These are phyloP conservation scores for Hormaphis cornu DNA, from an alignment of 1,140 invertebrate genomes.

Conservation along the genomic window DNA sequence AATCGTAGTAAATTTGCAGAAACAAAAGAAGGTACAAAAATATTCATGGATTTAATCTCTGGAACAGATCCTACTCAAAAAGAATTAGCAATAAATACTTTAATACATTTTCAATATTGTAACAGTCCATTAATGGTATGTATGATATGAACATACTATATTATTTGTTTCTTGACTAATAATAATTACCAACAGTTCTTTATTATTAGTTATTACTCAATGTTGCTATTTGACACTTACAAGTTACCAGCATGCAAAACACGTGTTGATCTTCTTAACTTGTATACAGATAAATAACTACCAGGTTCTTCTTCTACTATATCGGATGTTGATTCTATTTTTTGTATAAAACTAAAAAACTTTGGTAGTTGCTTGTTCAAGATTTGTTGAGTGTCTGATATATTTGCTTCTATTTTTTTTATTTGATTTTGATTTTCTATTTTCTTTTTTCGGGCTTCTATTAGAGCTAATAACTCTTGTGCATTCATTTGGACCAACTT, in stretches of 20 bases:
- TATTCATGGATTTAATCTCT: conserved; percentile 26
- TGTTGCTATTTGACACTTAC: neutral
- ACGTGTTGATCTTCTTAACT: neutral
- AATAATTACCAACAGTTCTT: neutral
- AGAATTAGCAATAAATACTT: conserved; percentile 32
- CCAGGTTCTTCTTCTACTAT: neutral
- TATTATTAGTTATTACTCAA: neutral
- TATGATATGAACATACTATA: neutral
- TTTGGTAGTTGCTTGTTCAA: neutral
- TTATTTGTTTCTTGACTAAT: neutral
- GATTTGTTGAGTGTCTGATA: neutral
- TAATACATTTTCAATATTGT: conserved; percentile 35
- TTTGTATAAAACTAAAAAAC: neutral
- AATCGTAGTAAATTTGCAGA: conserved; percentile 17
- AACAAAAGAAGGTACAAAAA: neutral
- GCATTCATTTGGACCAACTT: conserved; percentile 1
- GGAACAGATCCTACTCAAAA: conserved; percentile 27
- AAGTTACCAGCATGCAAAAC: neutral
- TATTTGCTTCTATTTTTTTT: conserved; percentile 2
- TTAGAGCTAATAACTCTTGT: conserved; percentile 3
- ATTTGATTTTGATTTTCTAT: neutral
- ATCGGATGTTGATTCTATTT: neutral
- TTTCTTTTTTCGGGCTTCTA: neutral
- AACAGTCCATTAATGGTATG: neutral
- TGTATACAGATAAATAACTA: neutral